Evolutionary conservation across 2,797 vertebrate species (phyloP), one percentile per base, ranked within the genome.

Genomic region (Myiotriccus ornatus): DNA sequence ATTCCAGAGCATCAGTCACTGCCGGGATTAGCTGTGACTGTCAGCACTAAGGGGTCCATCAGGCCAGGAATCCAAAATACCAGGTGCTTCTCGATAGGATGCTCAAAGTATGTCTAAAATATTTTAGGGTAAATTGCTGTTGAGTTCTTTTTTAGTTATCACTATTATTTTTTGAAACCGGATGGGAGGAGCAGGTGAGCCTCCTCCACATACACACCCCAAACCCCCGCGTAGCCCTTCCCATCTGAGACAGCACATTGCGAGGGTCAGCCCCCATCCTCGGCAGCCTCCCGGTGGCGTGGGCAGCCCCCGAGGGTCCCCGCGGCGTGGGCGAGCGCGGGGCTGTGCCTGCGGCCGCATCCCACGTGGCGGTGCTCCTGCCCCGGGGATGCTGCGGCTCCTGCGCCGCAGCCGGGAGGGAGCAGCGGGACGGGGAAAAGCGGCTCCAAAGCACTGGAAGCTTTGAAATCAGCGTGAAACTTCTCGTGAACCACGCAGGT

Each of bases 301-400:
- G 59, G 60, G 60, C 39, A 62, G 20, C 60, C 60, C 59, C 62
- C 30, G 30, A 23, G 39, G 69, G 55, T 47, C 34, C 53, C 84
- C 19, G 2, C 5, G 18, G 57, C 4, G n/a, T 21, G 75, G 69
- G 17, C 10, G 21, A 32, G 3, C 7, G 3, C n/a, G 10, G 85
- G 73, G 93, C 87, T 95, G 95, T 84, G 95, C 87, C 80, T 95
- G 92, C 95, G 22, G 87, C 55, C 75, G 14, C 82, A 15, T 74
- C 95, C 95, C 95, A 14, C 94, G 10, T 64, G 96, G 80, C 62
- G 96, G 95, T 90, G 95, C 95, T 96, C 89, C 95, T 92, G 96
- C 78, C 94, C 86, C 63, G 60, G 90, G 88, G 86, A 96, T 90
- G 87, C 87, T 25, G 80, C 52, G 6, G 28, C 71, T 44, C 79